A percentile compares a stretch with the other conserved stretches of the same genome.
Evolutionary conservation across 1,140 invertebrate species (phyloP).

Genomic region (Drosophila kurseongensis): DNA sequence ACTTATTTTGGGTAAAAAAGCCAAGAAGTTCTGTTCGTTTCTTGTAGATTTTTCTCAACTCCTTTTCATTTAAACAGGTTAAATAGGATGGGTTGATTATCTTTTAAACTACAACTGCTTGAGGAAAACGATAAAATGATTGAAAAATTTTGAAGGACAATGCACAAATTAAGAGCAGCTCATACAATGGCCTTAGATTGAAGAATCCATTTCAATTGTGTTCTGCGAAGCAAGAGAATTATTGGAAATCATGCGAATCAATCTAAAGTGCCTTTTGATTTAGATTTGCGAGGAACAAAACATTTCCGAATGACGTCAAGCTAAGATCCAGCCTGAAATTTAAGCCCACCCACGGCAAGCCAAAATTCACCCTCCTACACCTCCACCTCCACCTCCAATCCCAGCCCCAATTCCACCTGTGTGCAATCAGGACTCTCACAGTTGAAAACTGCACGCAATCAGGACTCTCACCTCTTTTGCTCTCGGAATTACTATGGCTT

Average conservation of each 20-base stretch:
- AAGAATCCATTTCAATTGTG: background rate
- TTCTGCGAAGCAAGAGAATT: background rate
- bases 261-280: constrained; percentile 2
- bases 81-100: no score
- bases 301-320: constrained; percentile 16
- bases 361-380: background rate
- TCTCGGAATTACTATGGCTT: constrained; percentile 11
- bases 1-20: background rate
- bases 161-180: background rate
- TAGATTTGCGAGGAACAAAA: background rate
- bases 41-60: no score
- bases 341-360: background rate
- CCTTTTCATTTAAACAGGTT: no score
- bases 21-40: no score
- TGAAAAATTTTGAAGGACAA: background rate
- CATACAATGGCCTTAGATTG: background rate
- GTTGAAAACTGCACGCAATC: constrained; percentile 6
- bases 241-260: constrained; percentile 1
- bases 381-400: background rate
- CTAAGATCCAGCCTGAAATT: constrained; percentile 8
- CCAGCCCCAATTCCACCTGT: background rate
- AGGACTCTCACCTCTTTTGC: constrained; percentile 12
- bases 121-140: background rate
- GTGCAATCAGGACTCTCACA: constrained; percentile 16
- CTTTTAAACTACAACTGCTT: no score